Evolutionary conservation across 2,797 vertebrate species (phyloP).

Genomic region (Austrolebias charrua): DNA sequence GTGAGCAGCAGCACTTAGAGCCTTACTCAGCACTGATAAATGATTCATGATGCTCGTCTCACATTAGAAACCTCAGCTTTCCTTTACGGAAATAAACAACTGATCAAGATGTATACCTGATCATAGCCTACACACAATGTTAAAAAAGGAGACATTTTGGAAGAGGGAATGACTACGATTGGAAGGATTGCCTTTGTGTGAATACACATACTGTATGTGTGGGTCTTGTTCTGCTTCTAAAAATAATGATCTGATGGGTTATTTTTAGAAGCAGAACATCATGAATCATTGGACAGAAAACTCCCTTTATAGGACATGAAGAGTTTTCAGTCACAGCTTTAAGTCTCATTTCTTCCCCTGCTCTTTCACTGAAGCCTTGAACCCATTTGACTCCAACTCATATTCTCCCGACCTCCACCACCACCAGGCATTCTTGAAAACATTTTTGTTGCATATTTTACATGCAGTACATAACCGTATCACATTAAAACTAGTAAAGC

Average conservation of each 20-base stretch:
- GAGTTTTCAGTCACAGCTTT: slow-evolving; percentile 33
- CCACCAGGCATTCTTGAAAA: too few relatives aligned
- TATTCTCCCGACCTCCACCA: too few relatives aligned
- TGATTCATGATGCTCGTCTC: slow-evolving; percentile 67
- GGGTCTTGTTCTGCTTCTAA: slow-evolving; percentile 2
- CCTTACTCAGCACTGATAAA: slow-evolving; percentile 71
- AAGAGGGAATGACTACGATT: slow-evolving; percentile 2
- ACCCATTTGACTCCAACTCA: slow-evolving; percentile 8
- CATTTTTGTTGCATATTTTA: too few relatives aligned
- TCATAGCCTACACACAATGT: too few relatives aligned
- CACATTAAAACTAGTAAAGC: not conserved
- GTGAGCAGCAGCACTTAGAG: slow-evolving; percentile 60
- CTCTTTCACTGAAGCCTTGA: slow-evolving; percentile 1
- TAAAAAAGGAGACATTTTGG: not conserved
- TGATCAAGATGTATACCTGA: not conserved
- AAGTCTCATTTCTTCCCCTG: slow-evolving; percentile 16
- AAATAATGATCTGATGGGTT: too few relatives aligned
- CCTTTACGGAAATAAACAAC: slow-evolving; percentile 11
- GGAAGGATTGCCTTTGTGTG: not conserved
- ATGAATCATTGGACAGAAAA: too few relatives aligned
- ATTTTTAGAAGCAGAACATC: too few relatives aligned
- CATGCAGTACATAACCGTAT: not conserved
- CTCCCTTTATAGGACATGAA: slow-evolving; percentile 5
- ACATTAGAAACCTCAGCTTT: slow-evolving; percentile 38
- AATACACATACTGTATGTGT: not conserved